A percentile compares a stretch with the other conserved stretches of the same genome.
phyloP scores from a whole-genome alignment of 2,888 invertebrate genomes.

The Drosophila rubida region DNA sequence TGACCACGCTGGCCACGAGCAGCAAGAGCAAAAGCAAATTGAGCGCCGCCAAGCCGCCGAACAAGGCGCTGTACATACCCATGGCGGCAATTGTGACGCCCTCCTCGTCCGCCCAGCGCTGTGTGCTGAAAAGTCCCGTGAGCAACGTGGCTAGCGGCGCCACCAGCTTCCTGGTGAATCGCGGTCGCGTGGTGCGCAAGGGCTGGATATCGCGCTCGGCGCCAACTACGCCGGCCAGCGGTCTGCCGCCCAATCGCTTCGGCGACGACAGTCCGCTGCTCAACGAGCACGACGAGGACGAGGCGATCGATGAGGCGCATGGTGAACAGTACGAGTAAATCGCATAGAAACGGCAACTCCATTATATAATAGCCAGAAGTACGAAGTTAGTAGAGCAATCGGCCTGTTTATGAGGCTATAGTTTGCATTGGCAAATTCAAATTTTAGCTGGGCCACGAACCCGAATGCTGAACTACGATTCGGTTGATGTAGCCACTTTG shows the following conservation, averaged over 20 bases:
- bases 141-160: conserved; percentile 80
- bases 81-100: conserved; percentile 78
- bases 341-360: background rate
- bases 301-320: conserved; percentile 83
- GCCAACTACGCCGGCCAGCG: conserved; percentile 90
- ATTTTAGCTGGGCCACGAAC: background rate
- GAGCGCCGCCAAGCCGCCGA: conserved; percentile 86
- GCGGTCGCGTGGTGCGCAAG: conserved; percentile 84
- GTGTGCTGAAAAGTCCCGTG: conserved; percentile 83
- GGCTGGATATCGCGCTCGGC: conserved; percentile 91
- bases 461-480: background rate
- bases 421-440: background rate
- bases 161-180: conserved; percentile 82
- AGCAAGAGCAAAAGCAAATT: conserved; percentile 85
- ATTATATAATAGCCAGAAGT: background rate
- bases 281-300: conserved; percentile 87
- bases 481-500: no score
- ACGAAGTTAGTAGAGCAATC: background rate
- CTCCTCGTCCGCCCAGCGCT: conserved; percentile 61
- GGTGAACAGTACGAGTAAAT: conserved; percentile 60
- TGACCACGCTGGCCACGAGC: conserved; percentile 18
- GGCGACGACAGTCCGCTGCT: conserved; percentile 89
- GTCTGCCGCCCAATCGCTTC: conserved; percentile 87
- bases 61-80: conserved; percentile 90
- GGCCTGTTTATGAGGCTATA: background rate